A percentile compares a stretch with the other conserved stretches of the same genome.
Conservation (phyloP, 2,797 vertebrate species). For the Presbytis comata region DNA sequence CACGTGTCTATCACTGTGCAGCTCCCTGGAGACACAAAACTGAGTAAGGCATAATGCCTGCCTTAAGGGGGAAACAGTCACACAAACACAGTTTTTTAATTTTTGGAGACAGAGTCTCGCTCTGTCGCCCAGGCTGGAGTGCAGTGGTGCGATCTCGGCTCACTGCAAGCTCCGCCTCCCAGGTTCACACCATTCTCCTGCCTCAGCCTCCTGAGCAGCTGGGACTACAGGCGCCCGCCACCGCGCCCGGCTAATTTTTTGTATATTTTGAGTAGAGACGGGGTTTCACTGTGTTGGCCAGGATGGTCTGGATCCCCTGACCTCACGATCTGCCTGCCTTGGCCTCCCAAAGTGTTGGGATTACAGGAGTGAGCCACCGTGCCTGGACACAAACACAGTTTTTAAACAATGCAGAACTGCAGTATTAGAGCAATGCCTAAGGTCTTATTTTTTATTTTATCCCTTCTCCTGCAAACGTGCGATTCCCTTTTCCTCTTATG, state of each 20-base stretch:
- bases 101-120: too few species aligned
- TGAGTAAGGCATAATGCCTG: neutral
- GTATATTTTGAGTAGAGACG: too few species aligned
- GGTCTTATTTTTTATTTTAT: neutral
- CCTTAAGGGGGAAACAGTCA: neutral
- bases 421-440: neutral
- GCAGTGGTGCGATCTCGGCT: rapidly evolving
- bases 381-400: neutral
- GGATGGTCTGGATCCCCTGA: too few species aligned
- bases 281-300: too few species aligned
- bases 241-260: too few species aligned
- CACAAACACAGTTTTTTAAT: neutral
- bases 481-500: neutral
- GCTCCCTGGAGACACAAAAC: neutral
- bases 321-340: too few species aligned
- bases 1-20: neutral
- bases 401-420: neutral
- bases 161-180: too few species aligned
- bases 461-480: neutral
- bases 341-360: too few species aligned
- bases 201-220: too few species aligned
- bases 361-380: neutral
- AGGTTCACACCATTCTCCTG: too few species aligned
- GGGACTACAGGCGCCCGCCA: too few species aligned
- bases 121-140: too few species aligned